Percentiles rank a stretch among this genome's conserved stretches.
Conservation (phyloP, 2,888 invertebrate species). For the Tetrapedia diversipes region DNA sequence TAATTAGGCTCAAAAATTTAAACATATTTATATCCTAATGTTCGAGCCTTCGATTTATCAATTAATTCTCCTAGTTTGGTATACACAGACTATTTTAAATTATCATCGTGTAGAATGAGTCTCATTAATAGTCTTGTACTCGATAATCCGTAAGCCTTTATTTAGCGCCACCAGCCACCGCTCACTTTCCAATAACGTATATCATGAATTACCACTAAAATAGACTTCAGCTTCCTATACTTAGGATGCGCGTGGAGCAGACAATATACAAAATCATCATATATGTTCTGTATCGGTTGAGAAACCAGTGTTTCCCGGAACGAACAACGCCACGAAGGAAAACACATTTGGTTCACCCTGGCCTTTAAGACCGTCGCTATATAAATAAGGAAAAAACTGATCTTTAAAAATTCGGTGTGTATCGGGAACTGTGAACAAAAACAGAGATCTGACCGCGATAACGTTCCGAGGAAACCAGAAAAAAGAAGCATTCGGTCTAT, state of each 20-base stretch:
- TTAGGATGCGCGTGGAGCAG: conserved; percentile 27
- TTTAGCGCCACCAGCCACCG: conserved; percentile 27
- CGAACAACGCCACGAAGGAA: too few relatives aligned
- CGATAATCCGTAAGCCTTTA: conserved; percentile 44
- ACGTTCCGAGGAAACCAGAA: background rate
- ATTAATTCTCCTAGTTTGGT: background rate
- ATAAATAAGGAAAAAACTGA: too few relatives aligned
- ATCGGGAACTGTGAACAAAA: too few relatives aligned
- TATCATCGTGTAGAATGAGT: conserved; percentile 5
- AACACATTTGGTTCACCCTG: too few relatives aligned
- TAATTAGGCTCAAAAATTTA: too few relatives aligned
- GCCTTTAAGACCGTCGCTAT: too few relatives aligned
- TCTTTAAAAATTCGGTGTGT: too few relatives aligned
- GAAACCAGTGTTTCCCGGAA: background rate
- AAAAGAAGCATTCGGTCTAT: conserved; percentile 9
- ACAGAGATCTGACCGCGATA: background rate
- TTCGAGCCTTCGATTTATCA: background rate
- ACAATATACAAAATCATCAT: background rate
- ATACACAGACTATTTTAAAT: background rate
- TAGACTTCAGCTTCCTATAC: conserved; percentile 42
- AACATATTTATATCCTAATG: too few relatives aligned
- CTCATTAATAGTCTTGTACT: conserved; percentile 34
- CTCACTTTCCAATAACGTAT: conserved; percentile 37
- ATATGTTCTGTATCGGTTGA: too few relatives aligned
- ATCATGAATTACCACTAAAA: conserved; percentile 49